phyloP scores from a whole-genome alignment of 2,888 invertebrate species.

The Diplolepis rosae region DNA sequence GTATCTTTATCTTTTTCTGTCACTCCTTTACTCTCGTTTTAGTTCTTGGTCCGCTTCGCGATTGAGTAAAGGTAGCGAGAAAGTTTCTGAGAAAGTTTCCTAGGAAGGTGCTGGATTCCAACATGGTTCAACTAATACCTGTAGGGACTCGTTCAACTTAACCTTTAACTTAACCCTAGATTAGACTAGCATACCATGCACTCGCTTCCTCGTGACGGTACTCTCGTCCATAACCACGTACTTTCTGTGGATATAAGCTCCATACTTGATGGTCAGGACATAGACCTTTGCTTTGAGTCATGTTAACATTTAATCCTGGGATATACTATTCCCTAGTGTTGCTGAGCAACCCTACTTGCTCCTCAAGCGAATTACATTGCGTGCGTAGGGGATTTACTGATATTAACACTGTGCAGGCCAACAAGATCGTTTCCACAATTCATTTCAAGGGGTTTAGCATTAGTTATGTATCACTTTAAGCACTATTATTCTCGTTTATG shows the following conservation, averaged over 20 bases:
- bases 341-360: background rate
- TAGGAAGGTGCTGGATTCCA: constrained; percentile 32
- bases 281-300: constrained; percentile 31
- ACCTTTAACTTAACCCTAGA: constrained; percentile 65
- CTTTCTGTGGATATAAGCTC: constrained; percentile 5
- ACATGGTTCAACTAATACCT: constrained; percentile 61
- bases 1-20: constrained; percentile 15
- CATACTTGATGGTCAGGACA: constrained; percentile 22
- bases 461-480: background rate
- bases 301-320: constrained; percentile 27
- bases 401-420: constrained; percentile 9
- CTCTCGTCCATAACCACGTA: constrained; percentile 12
- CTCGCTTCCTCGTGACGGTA: constrained; percentile 42
- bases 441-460: constrained; percentile 1
- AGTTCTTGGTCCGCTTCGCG: background rate
- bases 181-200: constrained; percentile 62
- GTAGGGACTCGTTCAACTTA: constrained; percentile 60
- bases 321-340: constrained; percentile 9
- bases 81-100: background rate
- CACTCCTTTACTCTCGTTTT: constrained; percentile 33
- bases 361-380: background rate
- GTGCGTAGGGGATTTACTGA: constrained; percentile 9
- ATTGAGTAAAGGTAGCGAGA: background rate
- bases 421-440: constrained; percentile 14
- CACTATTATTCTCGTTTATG: background rate